Evolutionary conservation across 2,797 vertebrate species (phyloP), one percentile per base, ranked within the genome.

Genomic region (Remorina albescens): DNA sequence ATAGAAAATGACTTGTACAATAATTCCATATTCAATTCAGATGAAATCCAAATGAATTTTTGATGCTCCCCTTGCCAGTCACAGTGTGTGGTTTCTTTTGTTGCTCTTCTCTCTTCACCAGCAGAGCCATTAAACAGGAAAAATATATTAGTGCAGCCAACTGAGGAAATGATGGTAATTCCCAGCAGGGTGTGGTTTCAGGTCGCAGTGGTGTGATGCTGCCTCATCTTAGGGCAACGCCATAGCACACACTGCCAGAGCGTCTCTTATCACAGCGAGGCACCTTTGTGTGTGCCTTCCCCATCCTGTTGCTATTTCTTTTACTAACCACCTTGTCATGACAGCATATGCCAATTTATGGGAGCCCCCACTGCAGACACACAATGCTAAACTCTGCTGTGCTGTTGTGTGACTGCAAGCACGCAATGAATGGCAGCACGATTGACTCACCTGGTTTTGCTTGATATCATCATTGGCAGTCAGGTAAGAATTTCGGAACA

Each of bases 401-500:
- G 65, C 25, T 16, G 44, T 13, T 34, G 13, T 70, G 49, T 59
- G 46, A 44, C 53, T 56, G 28, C 34, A 39, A 23, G 34, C 25
- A 1, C 16, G 47, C 55, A 59, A 49, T 19, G 13, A 23, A 67
- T 19, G n/a, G n/a, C n/a, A n/a, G n/a, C 2, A 16, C 25, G 8
- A 39, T 41, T 42, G 50, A 65, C 90, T 92, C 76, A 97, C 98
- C 96, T 98, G 97, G 93, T 97, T 98, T 88, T 96, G 97, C 93
- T 99, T 99, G 91, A 98, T 95, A 86, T 99, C 97, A 89, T 99
- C 98, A 78, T 94, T 93, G 85, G 96, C 95, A 0, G 97, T 96
- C 88, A 97, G 95, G 75, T 98, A 99, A 0, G 98, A 97, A 93
- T 99, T 99, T 86, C 97, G 96, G 91, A 98, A 99, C 92, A 99